phyloP scores from a whole-genome alignment of 2,797 vertebrate species.

The Aplochiton taeniatus region DNA sequence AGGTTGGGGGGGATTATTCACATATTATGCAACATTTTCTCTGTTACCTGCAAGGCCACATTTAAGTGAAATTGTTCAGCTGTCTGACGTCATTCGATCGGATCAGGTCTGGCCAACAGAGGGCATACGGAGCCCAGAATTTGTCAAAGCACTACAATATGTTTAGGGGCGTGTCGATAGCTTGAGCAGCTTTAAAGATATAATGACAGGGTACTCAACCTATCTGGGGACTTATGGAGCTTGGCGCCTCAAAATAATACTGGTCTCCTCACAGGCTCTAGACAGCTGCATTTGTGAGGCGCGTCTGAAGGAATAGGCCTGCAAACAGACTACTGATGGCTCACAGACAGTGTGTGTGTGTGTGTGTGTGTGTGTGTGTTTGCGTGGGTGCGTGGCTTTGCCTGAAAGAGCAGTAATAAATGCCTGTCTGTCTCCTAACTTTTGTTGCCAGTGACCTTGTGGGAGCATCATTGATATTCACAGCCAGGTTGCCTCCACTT shows the following conservation, averaged over 20 bases:
- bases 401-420: neutral
- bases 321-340: constrained; percentile 27
- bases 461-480: constrained; percentile 19
- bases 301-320: neutral
- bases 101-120: neutral
- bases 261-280: too few species aligned
- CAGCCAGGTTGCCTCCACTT: neutral
- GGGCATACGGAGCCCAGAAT: constrained; percentile 75
- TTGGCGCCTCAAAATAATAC: too few species aligned
- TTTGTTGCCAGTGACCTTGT: constrained; percentile 38
- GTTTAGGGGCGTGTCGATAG: constrained; percentile 44
- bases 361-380: constrained; percentile 11
- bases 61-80: too few species aligned
- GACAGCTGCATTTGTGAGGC: constrained; percentile 1
- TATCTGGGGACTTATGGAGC: too few species aligned
- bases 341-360: constrained; percentile 3
- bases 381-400: constrained; percentile 5
- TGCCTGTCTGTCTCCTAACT: neutral
- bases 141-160: constrained; percentile 76
- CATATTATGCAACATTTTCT: too few species aligned
- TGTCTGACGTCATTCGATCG: neutral
- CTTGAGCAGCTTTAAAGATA: too few species aligned
- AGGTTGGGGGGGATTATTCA: too few species aligned
- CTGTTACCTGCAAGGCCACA: neutral
- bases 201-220: too few species aligned